phyloP scores from a whole-genome alignment of 2,797 vertebrate species.

The Neoniphon sammara region DNA sequence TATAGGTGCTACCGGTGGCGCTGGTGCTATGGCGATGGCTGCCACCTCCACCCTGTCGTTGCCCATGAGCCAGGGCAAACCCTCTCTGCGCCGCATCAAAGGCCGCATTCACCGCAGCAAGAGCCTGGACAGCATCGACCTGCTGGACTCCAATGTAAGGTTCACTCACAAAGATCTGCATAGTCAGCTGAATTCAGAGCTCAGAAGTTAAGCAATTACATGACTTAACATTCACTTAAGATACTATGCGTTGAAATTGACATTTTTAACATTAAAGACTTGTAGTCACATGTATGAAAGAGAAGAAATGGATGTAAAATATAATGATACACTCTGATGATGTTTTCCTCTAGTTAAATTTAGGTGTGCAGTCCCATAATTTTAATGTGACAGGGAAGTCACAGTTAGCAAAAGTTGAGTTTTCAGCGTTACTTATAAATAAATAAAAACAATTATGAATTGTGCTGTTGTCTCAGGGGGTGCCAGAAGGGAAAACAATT shows the following conservation, averaged over 20 bases:
- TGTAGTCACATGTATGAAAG: no score
- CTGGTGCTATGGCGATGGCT: conserved; percentile 77
- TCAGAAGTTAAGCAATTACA: neutral
- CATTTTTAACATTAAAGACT: no score
- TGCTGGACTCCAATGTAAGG: conserved; percentile 94
- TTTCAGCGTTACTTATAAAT: no score
- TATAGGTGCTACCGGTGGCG: conserved; percentile 73
- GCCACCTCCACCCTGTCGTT: conserved; percentile 80
- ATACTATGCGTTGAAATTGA: neutral
- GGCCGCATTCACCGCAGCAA: conserved; percentile 95
- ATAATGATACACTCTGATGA: neutral
- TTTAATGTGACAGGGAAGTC: neutral
- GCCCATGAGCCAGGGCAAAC: conserved; percentile 91
- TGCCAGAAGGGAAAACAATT: no score
- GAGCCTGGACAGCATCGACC: conserved; percentile 93
- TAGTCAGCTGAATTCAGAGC: neutral
- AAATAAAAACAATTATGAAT: no score
- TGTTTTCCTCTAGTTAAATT: neutral
- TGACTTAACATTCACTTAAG: neutral
- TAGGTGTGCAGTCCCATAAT: neutral
- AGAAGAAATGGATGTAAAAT: no score
- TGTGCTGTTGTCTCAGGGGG: no score
- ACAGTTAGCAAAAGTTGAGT: neutral
- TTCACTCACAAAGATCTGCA: neutral
- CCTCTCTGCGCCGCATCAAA: conserved; percentile 95